phyloP scores from a whole-genome alignment of 1,140 invertebrate genomes.

The Drosophila nigromelanica region DNA sequence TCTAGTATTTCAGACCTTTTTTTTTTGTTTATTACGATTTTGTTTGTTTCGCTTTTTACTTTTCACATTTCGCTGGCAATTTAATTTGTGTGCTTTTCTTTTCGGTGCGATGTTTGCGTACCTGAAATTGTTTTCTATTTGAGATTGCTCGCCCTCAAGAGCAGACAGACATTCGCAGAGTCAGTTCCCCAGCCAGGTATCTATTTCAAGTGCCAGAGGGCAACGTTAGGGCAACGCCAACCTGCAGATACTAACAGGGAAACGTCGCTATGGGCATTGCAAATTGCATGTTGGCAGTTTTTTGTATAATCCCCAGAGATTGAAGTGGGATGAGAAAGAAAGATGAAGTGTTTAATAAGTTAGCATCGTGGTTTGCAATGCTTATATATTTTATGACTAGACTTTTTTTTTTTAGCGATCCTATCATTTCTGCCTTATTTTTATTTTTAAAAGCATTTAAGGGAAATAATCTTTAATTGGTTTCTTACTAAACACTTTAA shows the following conservation, averaged over 20 bases:
- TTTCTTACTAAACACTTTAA: no score
- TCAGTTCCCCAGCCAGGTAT: slow-evolving; percentile 52
- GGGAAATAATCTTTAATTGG: no score
- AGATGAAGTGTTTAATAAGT: background rate
- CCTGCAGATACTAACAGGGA: slow-evolving; percentile 63
- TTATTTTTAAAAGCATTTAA: no score
- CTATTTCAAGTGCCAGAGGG: slow-evolving; percentile 57
- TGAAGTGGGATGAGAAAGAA: background rate
- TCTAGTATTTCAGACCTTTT: background rate
- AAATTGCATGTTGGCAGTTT: slow-evolving; percentile 66
- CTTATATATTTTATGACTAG: slow-evolving; percentile 1
- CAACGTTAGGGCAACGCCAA: slow-evolving; percentile 41
- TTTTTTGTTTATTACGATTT: slow-evolving; percentile 40
- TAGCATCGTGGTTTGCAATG: slow-evolving; percentile 4
- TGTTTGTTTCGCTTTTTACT: slow-evolving; percentile 39
- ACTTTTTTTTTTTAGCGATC: no score
- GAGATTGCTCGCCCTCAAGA: slow-evolving; percentile 55
- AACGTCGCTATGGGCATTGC: slow-evolving; percentile 58
- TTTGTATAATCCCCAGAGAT: slow-evolving; percentile 6
- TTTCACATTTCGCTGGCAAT: slow-evolving; percentile 55
- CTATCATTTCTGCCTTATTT: no score
- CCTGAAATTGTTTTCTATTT: slow-evolving; percentile 80
- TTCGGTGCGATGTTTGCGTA: slow-evolving; percentile 63
- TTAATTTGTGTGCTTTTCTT: slow-evolving; percentile 71
- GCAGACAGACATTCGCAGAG: slow-evolving; percentile 35